Evolutionary conservation across 2,888 invertebrate genomes (phyloP).

Genomic region (Oscheius sp.): DNA sequence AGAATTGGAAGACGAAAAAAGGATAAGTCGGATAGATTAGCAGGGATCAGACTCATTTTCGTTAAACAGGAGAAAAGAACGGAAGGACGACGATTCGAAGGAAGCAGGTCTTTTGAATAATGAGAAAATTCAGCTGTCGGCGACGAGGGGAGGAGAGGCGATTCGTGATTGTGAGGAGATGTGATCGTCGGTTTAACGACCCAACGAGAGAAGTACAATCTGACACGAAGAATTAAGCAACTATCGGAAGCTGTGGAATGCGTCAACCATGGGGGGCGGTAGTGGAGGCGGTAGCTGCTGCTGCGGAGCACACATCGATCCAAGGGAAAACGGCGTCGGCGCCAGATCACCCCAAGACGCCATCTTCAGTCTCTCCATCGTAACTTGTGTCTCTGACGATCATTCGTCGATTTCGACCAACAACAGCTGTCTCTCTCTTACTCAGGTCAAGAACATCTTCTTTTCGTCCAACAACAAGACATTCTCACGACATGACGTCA

Average conservation of each 20-base stretch:
- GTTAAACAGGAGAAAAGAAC: too few species aligned
- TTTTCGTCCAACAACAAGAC: too few species aligned
- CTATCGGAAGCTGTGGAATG: constrained; percentile 28
- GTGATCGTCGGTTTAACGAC: background rate
- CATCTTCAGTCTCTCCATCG: too few species aligned
- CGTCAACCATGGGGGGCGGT: constrained; percentile 23
- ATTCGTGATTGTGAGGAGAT: background rate
- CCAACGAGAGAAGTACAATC: background rate
- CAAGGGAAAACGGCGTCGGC: too few species aligned
- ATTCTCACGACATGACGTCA: constrained; percentile 12
- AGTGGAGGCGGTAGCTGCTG: constrained; percentile 24
- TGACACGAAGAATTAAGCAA: background rate
- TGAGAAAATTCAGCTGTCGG: background rate
- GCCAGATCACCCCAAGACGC: background rate
- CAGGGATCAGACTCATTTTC: too few species aligned
- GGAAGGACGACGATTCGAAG: too few species aligned
- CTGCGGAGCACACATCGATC: constrained; percentile 25
- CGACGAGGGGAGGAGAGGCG: background rate
- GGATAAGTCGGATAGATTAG: too few species aligned
- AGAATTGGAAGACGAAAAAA: constrained; percentile 5
- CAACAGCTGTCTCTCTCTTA: too few species aligned
- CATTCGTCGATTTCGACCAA: too few species aligned
- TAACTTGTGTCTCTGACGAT: too few species aligned
- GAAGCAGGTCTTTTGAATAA: background rate
- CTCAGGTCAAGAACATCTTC: too few species aligned